Evolutionary conservation across 2,113 vertebrate genomes (phyloP), one percentile per base, ranked within the genome.

Genomic region (Geococcyx californianus): DNA sequence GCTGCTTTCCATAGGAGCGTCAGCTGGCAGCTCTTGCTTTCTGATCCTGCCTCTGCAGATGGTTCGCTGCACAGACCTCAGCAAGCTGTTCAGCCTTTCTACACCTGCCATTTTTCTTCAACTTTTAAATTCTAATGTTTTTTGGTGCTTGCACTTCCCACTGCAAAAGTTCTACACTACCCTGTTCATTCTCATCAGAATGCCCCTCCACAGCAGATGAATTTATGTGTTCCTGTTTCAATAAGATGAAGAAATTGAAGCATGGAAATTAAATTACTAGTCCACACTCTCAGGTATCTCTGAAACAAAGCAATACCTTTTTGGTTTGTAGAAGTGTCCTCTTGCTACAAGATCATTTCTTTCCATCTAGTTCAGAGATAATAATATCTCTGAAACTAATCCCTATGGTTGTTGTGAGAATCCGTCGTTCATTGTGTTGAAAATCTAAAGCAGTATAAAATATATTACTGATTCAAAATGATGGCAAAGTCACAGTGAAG

Each of bases 261-360:
- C 79, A 92, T 70, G 56, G 88, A 95, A 95, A 94, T 90, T 87
- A 93, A 96, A 95, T 95, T 89, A 73, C 73, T 66, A 54, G 40
- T 81, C 76, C 80, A 49, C 9, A 7, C 56, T 76, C 80, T 92
- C 77, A 92, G 89, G 63, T 66, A 40, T 84, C 52, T 81, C 77
- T 89, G 84, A 92, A 86, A 81, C 79, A 92, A 93, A 97, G 68
- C 79, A 93, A 93, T 96, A 92, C 54, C 55, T 85, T 95, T 80
- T 75, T 55, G 21, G 75, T 91, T 96, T 90, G 78, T 70, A 63
- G 51, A 92, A 38, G 34, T 80, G 59, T 96, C 42, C 51, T 94
- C 55, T 91, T 0, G 0, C 49, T 87, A 55, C 79, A 74, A 83
- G 68, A 96, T 90, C 24, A 90, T 94, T 92, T 93, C 76, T 84